Evolutionary conservation across 2,888 invertebrate species (phyloP), one percentile per base, ranked within the genome.

Genomic region (Drosophila putrida): DNA sequence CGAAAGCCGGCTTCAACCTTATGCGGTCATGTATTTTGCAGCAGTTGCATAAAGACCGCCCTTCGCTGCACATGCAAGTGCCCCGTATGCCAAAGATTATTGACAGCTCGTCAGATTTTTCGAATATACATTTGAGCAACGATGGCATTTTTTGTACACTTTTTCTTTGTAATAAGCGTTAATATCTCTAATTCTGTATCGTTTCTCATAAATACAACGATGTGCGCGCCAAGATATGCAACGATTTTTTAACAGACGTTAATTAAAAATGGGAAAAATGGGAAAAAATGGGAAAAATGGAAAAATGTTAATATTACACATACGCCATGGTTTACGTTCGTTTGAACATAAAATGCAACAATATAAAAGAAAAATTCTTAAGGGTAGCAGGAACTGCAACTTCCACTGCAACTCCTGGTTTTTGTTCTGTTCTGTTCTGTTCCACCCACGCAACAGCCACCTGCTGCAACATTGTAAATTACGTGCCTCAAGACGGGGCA

Each of bases 391-490:
- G 27, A 43, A 35, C 6, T 27, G 25, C 38, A 44, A 15, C 6
- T 27, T 13, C 38, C 41, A 15, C 27, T 50, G 61, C 61, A 53
- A 20, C 33, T 25, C 20, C 43, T 35, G 33, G 6, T 20, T 33
- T 4, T 43, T 20, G 43, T 41, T 60, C 69, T 53, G 54, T 31
- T 31, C 47, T 20, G 43, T 41, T 60, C 69, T 53, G 54, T 31
- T 31, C 47, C 44, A 11, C 11, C 20, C 36, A 46, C 20, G 50
- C 39, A 35, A 31, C 43, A 46, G 44, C 80, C 71, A 78, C 67
- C 75, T 88, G 84, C 75, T 83, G 82, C 87, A 83, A 84, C 78
- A 81, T 88, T 88, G 84, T 86, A 87, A 81, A 75, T 86, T 81
- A 63, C 84, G 69, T 74, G 66, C 61, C 50, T 50, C 44, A 50